Evolutionary conservation across 2,888 invertebrate genomes (phyloP).

Genomic region (Harmothoe impar): DNA sequence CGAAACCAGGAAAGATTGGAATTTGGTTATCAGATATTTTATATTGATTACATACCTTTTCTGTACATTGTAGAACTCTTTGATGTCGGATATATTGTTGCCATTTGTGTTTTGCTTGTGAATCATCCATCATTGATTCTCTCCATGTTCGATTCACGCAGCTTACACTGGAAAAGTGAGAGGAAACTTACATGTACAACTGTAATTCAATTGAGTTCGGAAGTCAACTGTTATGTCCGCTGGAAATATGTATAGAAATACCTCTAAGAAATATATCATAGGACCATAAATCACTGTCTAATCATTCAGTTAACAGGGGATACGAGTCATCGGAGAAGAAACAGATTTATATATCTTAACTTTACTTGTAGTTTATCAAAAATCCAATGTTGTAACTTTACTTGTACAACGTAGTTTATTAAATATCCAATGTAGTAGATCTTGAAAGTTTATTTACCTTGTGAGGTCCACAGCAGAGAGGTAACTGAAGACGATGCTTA

Average conservation of each 20-base stretch:
- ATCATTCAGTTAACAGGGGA: background rate
- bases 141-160: slow-evolving; percentile 18
- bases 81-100: background rate
- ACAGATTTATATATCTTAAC: no score
- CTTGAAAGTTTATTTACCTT: no score
- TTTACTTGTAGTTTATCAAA: no score
- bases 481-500: slow-evolving; percentile 20
- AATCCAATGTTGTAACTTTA: no score
- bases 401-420: background rate
- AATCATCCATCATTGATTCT: slow-evolving; percentile 26
- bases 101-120: background rate
- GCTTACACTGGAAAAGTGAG: slow-evolving; percentile 38
- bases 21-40: no score
- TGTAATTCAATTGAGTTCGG: no score
- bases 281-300: background rate
- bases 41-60: slow-evolving; percentile 44
- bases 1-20: no score
- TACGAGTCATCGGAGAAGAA: no score
- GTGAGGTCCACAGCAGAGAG: slow-evolving; percentile 3
- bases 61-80: background rate
- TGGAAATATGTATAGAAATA: background rate
- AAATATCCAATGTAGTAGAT: background rate
- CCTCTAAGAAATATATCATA: background rate
- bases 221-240: no score
- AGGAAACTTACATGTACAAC: background rate